These are phyloP conservation scores for Myrmophylax atrothorax DNA, from an alignment of 2,113 vertebrate genomes.

Conservation along the genomic window DNA sequence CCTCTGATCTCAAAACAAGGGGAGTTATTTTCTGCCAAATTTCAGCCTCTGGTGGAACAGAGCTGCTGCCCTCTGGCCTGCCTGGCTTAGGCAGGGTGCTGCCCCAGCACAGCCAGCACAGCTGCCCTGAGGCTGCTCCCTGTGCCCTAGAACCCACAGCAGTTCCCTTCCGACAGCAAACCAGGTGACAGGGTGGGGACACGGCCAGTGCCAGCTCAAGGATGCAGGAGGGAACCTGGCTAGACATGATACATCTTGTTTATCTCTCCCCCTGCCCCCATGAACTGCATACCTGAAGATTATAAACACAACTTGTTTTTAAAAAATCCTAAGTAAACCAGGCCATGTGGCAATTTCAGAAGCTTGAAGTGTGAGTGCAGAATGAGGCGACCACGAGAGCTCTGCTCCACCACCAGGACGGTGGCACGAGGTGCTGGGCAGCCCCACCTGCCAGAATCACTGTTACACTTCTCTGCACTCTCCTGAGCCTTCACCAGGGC, in stretches of 20 bases:
- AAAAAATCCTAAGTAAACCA: background rate
- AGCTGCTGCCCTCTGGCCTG: fast-evolving
- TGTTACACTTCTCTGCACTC: background rate
- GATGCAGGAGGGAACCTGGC: background rate
- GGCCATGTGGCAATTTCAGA: background rate
- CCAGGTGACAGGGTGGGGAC: background rate
- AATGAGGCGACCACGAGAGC: fast-evolving
- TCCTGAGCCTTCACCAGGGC: background rate
- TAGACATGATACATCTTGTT: background rate
- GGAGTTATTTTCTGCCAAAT: background rate
- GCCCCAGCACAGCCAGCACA: background rate
- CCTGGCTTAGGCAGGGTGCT: background rate
- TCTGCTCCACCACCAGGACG: fast-evolving
- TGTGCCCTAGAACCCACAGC: fast-evolving
- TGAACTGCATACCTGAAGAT: background rate
- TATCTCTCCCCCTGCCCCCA: fast-evolving
- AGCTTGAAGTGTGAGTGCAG: fast-evolving
- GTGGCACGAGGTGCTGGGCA: fast-evolving
- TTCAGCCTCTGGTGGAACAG: background rate
- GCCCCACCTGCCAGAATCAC: fast-evolving
- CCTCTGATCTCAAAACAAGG: background rate
- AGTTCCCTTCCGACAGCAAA: background rate
- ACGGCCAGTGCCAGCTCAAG: fast-evolving
- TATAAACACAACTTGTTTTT: background rate
- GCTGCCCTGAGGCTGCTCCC: fast-evolving